Evolutionary conservation across 2,888 invertebrate genomes (phyloP), one percentile per base, ranked within the genome.

Genomic region (Pseudoips prasinana): DNA sequence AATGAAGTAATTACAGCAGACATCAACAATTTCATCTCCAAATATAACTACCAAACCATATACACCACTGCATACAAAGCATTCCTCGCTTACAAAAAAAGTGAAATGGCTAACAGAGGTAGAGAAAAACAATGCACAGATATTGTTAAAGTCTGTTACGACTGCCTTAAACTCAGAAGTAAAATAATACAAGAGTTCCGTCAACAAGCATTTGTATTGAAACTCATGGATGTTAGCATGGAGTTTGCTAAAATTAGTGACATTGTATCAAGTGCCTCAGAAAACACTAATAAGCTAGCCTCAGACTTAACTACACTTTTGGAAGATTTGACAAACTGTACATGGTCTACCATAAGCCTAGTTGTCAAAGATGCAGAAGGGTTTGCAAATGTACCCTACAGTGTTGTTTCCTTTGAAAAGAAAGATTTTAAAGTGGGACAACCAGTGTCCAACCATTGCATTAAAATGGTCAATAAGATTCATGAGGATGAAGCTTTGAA

Each of bases 71-170:
- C 89, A 7, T 74, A 80, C 29, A 79, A 78, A 50, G 73, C 78
- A 10, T 90, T 81, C 51, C 62, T 87, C 3, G 58, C 71, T 25
- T 76, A 88, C 50, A 84, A 77, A 46, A 81, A 74, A 53, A 77
- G 68, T 51, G 78, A 80, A 34, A 68, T 63, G 29, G 70, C 67
- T 23, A 77, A 75, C 34, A 79, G 80, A 56, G 71, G 71, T 10
- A 73, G 73, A 48, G 84, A 85, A 24, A 78, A 72, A 22, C 85
- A 86, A 48, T 89, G 89, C 46, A 71, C 74, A 33, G 86, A 89
- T 23, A 91, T 92, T 57, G 87, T 89, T 10, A 90, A 90, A 61
- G 66, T 90, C 25, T 77, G 92, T 19, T 91, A 91, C 45, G 82
- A 90, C 33, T 90, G 90, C 38, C 68, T 92, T 0, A 90, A 90